Evolutionary conservation across 2,888 invertebrate species (phyloP), one percentile per base, ranked within the genome.

Genomic region (Eueremaeus valkanovi): DNA sequence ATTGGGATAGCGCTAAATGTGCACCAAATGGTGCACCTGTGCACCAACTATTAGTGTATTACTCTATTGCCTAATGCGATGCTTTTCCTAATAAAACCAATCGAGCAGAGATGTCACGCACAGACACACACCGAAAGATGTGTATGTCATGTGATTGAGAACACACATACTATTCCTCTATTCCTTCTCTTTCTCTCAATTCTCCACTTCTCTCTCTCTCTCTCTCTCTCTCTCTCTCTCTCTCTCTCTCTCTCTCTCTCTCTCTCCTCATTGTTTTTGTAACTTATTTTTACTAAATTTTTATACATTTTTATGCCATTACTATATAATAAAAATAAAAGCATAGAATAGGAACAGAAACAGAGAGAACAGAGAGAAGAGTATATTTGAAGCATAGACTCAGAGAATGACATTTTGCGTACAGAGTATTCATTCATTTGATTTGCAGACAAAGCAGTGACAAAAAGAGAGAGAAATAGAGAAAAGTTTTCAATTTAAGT

Each of bases 101-200:
- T 66, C 5, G 66, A 66, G 66, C 66, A 66, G 36, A 66, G 40
- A 66, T 36, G 66, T 66, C 66, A 66, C 66, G 66, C 66, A 66
- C 66, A 66, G 58, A 61, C 58, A 61, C 58, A 61, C 58, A 61
- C 58, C 3, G 2, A 61, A 61, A 31, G 58, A 61, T 29, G 31
- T 61, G 66, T 18, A 66, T 66, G 33, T 66, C 66, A 66, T 66
- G 66, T 66, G 66, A 66, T 66, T 66, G 66, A 66, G 40, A 66
- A 40, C 40, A 18, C 58, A 61, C 9, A 27, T 31, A 51, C 21
- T 51, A n/a, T 21, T 6, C 1, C 24, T 6, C 5, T n/a, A n/a
- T n/a, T n/a, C n/a, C n/a, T n/a, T 51, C 51, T 24, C 24, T 51
- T 3, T 21, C n/a, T 51, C 5, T 51, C 24, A 3, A 40, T 40